Percentiles rank a stretch among this genome's conserved stretches.
Conservation (phyloP, 2,888 invertebrate genomes). For the Pollenia labialis region DNA sequence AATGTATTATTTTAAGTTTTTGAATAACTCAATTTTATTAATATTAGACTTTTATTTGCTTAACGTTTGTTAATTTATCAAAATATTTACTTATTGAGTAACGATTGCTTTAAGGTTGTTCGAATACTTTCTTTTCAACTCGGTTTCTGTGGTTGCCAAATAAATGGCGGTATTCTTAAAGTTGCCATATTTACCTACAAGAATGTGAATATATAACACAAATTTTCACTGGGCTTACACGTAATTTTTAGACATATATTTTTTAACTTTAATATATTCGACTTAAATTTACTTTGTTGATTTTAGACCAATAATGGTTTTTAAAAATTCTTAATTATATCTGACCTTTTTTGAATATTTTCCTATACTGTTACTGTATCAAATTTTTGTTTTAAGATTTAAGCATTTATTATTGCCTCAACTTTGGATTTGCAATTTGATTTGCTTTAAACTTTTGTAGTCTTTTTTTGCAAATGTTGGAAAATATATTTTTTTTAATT, state of each 20-base stretch:
- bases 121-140: slow-evolving; percentile 58
- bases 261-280: not conserved
- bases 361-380: too few relatives aligned
- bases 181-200: slow-evolving; percentile 13
- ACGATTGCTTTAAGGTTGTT: slow-evolving; percentile 51
- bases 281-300: too few relatives aligned
- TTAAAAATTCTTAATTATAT: too few relatives aligned
- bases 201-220: too few relatives aligned
- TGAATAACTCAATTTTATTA: not conserved
- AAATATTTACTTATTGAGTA: slow-evolving; percentile 72
- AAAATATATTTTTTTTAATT: too few relatives aligned
- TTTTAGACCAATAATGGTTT: too few relatives aligned
- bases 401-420: too few relatives aligned
- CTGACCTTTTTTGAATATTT: too few relatives aligned
- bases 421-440: too few relatives aligned
- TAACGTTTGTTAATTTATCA: slow-evolving; percentile 49
- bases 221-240: slow-evolving; percentile 1
- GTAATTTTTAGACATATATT: not conserved
- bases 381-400: too few relatives aligned
- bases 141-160: slow-evolving; percentile 38
- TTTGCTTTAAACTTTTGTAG: too few relatives aligned
- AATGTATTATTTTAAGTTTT: not conserved
- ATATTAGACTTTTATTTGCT: not conserved
- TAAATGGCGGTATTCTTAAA: not conserved
- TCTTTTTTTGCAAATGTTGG: too few relatives aligned